These are phyloP conservation scores for Lottia scabra DNA, from an alignment of 2,888 invertebrate genomes.

Conservation along the genomic window DNA sequence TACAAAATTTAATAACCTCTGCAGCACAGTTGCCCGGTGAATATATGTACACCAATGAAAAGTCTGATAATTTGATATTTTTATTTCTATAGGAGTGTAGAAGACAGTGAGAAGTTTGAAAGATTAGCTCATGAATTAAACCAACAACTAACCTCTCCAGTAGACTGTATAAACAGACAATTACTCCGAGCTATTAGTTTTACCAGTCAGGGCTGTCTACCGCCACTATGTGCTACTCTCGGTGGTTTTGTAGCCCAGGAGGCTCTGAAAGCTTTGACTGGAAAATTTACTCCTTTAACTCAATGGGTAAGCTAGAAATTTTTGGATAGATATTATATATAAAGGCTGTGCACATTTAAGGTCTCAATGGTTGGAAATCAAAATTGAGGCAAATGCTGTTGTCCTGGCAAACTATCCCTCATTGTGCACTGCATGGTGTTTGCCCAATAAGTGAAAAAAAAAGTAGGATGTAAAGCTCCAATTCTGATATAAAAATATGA, in stretches of 20 bases:
- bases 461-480: no score
- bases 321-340: not conserved
- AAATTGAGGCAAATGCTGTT: no score
- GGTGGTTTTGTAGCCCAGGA: constrained; percentile 70
- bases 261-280: constrained; percentile 68
- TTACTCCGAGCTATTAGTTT: constrained; percentile 51
- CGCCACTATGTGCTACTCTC: constrained; percentile 66
- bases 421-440: no score
- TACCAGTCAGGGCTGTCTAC: constrained; percentile 60
- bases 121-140: constrained; percentile 36
- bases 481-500: no score
- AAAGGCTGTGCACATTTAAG: no score
- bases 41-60: no score
- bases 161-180: constrained; percentile 28
- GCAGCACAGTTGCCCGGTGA: no score
- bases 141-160: constrained; percentile 30
- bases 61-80: no score
- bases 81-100: constrained; percentile 34
- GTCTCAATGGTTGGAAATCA: no score
- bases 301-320: constrained; percentile 64
- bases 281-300: constrained; percentile 69
- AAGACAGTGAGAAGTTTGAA: constrained; percentile 35
- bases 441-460: no score
- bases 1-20: no score
- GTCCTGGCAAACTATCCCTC: no score